Base-by-base conservation (phyloP, 1,140 invertebrate species). In the Phocides pigmalion region DNA sequence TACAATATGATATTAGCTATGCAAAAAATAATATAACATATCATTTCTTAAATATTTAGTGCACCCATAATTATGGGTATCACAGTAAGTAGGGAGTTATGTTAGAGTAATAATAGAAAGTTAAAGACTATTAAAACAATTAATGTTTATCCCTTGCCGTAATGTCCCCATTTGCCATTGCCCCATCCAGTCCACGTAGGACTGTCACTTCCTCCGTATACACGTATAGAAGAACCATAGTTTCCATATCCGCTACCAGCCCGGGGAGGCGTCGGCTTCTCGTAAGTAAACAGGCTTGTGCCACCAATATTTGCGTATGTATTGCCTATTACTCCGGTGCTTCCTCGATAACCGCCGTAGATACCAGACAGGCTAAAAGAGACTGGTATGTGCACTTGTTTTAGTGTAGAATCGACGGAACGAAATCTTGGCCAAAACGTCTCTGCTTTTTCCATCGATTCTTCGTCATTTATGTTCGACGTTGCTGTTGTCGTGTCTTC, bases 101-200 rank as follows among this genome's bases (percentile, higher is more conserved):
- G n/a, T n/a, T n/a, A n/a, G n/a, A n/a, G n/a, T n/a, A n/a, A n/a
- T n/a, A n/a, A n/a, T n/a, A 22, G 5, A 3, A 22, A 22, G 20
- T 28, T 28, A 28, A 28, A 8, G 9, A 32, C 28, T 0, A n/a
- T n/a, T n/a, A n/a, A n/a, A n/a, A n/a, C n/a, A n/a, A n/a, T n/a
- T n/a, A n/a, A n/a, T n/a, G n/a, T 12, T 80, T 82, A 89, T 42
- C 88, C 86, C 70, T 89, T 88, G 0, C 88, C 88, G 65, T 90
- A 90, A 71, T 90, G 80, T 3, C 88, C 88, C 88, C 88, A 90
- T 68, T 82, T 89, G 0, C 88, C 88, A 49, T 90, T 90, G 4
- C 85, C 86, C 88, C 88, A 90, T 0, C 88, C 88, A 41, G 76
- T 76, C 88, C 88, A 90, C 0, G 74, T 51, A 0, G 85, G 71